Percentiles rank a stretch among this genome's conserved stretches.
phyloP scores from a whole-genome alignment of 64 coral and sea anemone species.

The Pocillopora damicornis region DNA sequence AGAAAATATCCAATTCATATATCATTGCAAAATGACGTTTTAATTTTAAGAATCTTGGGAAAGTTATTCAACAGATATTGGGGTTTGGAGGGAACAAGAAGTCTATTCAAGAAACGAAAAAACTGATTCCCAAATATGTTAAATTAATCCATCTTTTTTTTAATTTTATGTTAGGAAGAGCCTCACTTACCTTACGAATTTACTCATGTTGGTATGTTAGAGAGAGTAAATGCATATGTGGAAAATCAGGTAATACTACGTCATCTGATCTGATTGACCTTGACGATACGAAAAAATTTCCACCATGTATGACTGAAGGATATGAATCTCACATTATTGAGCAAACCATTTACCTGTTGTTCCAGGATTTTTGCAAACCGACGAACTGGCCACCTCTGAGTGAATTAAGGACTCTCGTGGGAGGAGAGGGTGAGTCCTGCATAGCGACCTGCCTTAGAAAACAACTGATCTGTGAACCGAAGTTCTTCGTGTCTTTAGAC shows the following conservation, averaged over 20 bases:
- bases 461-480: slow-evolving; percentile 19
- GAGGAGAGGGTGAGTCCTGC: slow-evolving; percentile 37
- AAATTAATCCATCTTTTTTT: no score
- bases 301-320: no score
- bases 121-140: no score
- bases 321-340: no score
- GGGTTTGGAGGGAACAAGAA: no score
- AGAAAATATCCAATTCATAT: no score
- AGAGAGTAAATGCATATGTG: slow-evolving; percentile 55
- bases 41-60: no score
- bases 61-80: no score
- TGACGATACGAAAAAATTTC: background rate
- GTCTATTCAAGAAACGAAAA: no score
- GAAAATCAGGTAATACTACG: slow-evolving; percentile 46
- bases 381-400: slow-evolving; percentile 37
- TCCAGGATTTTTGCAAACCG: slow-evolving; percentile 43
- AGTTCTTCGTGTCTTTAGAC: slow-evolving; percentile 5
- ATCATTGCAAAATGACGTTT: no score
- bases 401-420: slow-evolving; percentile 20
- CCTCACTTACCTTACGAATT: slow-evolving; percentile 69
- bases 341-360: no score
- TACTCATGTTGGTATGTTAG: slow-evolving; percentile 55
- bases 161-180: slow-evolving; percentile 2
- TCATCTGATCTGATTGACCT: background rate
- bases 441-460: slow-evolving; percentile 27